A percentile compares a stretch with the other conserved stretches of the same genome.
These are phyloP conservation scores for Tympanoctomys barrerae DNA, from an alignment of 2,797 vertebrate genomes.

Conservation along the genomic window DNA sequence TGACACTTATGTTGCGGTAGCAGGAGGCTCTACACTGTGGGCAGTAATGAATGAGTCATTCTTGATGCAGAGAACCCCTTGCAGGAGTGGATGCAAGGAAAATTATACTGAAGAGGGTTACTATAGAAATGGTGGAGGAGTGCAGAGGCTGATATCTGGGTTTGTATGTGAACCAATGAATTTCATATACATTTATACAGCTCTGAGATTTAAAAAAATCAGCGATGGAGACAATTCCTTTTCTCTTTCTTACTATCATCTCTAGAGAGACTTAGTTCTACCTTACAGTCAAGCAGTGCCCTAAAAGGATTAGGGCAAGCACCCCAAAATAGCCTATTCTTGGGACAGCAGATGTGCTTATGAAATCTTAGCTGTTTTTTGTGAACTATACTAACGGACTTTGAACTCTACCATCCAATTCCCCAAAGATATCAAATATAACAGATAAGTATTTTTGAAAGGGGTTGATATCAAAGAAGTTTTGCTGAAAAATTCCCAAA, in stretches of 20 bases:
- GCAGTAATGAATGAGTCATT: neutral
- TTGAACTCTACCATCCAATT: neutral
- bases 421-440: neutral
- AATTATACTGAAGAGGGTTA: neutral
- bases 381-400: neutral
- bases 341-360: neutral
- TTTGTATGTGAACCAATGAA: neutral
- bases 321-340: neutral
- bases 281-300: neutral
- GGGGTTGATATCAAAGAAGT: neutral
- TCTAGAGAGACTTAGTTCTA: neutral
- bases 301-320: slow-evolving; percentile 20
- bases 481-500: slow-evolving; percentile 56
- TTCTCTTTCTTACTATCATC: neutral
- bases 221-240: neutral
- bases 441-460: slow-evolving; percentile 37
- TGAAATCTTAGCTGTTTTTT: slow-evolving; percentile 27
- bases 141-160: neutral
- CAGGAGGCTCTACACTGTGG: neutral
- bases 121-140: neutral
- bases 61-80: neutral
- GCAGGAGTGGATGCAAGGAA: neutral
- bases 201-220: neutral
- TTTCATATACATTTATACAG: neutral
- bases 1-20: neutral